These are phyloP conservation scores for Pygocentrus nattereri DNA, from an alignment of 2,797 vertebrate genomes.

Conservation along the genomic window DNA sequence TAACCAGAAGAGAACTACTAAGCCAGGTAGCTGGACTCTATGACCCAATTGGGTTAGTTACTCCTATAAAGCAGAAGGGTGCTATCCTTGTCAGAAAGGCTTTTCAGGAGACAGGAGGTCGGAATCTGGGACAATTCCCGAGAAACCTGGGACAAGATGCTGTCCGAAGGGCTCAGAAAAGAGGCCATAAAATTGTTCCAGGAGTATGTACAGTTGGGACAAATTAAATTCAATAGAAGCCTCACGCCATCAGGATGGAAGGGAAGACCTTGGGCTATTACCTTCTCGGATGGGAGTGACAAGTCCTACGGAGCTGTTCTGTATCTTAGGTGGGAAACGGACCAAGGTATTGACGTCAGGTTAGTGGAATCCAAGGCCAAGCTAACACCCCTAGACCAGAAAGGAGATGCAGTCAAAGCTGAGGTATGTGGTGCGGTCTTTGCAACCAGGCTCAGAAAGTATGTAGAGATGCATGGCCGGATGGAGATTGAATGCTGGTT, in stretches of 20 bases:
- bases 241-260: background rate
- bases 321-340: background rate
- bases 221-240: constrained; percentile 21
- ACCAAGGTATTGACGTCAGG: background rate
- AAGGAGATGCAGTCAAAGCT: constrained; percentile 16
- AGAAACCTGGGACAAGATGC: constrained; percentile 30
- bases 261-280: background rate
- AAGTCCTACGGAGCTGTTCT: background rate
- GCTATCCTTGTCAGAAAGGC: constrained; percentile 40
- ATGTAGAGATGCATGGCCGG: background rate
- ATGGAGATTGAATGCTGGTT: background rate
- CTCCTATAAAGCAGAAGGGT: constrained; percentile 40
- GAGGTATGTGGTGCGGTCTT: constrained; percentile 14
- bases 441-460: background rate
- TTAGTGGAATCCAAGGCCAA: constrained; percentile 18
- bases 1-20: background rate
- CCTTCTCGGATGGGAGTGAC: constrained; percentile 33
- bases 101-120: constrained; percentile 30
- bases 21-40: background rate
- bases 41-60: background rate
- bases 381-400: background rate
- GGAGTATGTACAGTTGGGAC: constrained; percentile 8
- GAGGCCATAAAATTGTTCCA: constrained; percentile 34
- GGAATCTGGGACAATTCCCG: background rate
- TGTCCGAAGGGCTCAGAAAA: constrained; percentile 10